Base-by-base conservation (phyloP, 2,797 vertebrate species). In the Sus cebifrons region DNA sequence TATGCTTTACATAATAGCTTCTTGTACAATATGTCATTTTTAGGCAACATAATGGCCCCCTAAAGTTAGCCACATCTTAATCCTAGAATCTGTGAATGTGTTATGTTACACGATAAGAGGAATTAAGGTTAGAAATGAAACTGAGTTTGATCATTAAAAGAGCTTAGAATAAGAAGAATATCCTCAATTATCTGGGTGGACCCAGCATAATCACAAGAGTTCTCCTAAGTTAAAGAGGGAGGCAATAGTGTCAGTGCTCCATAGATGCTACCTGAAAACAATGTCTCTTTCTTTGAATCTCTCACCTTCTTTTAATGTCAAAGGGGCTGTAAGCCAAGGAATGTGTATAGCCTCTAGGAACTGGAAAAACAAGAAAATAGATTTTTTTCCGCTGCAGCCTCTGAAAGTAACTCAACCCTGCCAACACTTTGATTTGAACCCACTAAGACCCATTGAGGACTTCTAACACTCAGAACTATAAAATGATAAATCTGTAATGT, bases 101-200 rank as follows among this genome's bases (percentile, higher is more conserved):
- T 78, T 21, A 65, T 40, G 15, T 58, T 40, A 44, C 6, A 79
- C 20, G 2, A 36, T 60, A 90, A 65, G 86, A 1, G 21, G 16
- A 78, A 52, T 90, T 78, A 86, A 93, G 25, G 5, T 23, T 93
- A 10, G 36, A 85, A n/a, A 88, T 29, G 20, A 18, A 64, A 91
- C 60, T 85, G 1, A 40, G 44, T 14, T 82, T 89, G 71, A 21
- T 67, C 27, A 78, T 67, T 1, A 67, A 4, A 2, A 82, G 85
- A 73, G 20, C 6, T 89, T 81, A 94, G 85, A 90, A 84, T 77
- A 85, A 89, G 9, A 3, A 78, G 3, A 17, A 54, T 65, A 83
- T 83, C 15, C 32, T 91, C 9, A 23, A 44, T 82, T 58, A 78
- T 83, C 15, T 8, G 12, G 18, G 13, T 17, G 4, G 32, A 17